Base-by-base conservation (phyloP, 2,888 invertebrate species). In the Julus scanicus region DNA sequence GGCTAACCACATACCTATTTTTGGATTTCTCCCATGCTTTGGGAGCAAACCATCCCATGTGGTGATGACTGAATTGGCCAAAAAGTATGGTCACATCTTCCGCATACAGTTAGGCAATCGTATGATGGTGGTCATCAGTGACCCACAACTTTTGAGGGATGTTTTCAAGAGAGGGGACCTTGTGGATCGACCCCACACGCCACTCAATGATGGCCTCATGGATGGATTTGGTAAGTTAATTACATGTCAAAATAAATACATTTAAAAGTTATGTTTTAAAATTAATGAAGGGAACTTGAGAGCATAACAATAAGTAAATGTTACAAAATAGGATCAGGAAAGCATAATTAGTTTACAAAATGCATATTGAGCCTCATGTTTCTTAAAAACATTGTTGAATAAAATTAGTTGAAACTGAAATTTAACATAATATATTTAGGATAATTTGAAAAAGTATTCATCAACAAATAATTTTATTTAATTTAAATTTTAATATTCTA, bases 161-260 rank as follows among this genome's bases (percentile, higher is more conserved):
- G 94, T 95, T 3, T 94, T 97, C 88, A 94, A 95, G 0, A 95
- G 95, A 91, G 96, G 96, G 57, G 94, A 92, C 6, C 95, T 96
- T 90, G 93, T 95, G 3, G 97, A 96, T n/a, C 93, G 96, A 89
- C 97, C 97, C 0, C 97, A 97, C 1, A 93, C 97, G 0, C 96
- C 95, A 91, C 63, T 89, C 20, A 90, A 91, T 11, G 96, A 97
- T 91, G 97, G 96, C 53, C 95, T 97, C 89, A 96, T 97, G 96
- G 94, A 95, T 89, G 97, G 97, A 90, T 95, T 96, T 91, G 97
- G 97, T 97, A 92, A 94, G 94, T 88, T 0, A 15, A 44, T 29
- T 29, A 29, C 37, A 8, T 17, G 37, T 63, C 8, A 44, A 44
- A 44, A 44, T 44, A 8, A 44, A 44, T 44, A 8, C 44, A 44